Base-by-base conservation (phyloP, 1,140 invertebrate genomes). In the Trichonephila clavata region DNA sequence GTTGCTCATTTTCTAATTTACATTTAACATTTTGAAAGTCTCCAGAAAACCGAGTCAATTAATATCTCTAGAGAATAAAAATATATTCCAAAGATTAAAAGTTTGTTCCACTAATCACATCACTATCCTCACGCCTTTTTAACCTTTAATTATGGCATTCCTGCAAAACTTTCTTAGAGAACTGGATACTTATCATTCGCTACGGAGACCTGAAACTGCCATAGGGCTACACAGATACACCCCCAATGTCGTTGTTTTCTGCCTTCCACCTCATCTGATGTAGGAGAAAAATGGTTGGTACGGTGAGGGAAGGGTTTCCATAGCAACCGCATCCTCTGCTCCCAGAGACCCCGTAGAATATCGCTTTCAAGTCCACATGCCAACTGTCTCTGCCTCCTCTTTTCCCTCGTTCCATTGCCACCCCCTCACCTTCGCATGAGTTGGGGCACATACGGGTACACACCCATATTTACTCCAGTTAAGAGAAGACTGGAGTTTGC, bases 341-440 rank as follows among this genome's bases (percentile, higher is more conserved):
- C 88, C 50, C 71, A 90, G 88, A 90, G 88, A 90, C 88, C 89
- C 71, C 68, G 50, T 59, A 68, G 86, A 93, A 92, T 86, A 92
- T 93, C 92, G 92, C 92, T 93, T 93, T 93, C 92, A 93, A 88
- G 92, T 93, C 86, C 92, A 93, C 92, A 93, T 93, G 92, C 92
- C 92, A 86, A 93, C 92, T 93, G 92, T 87, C 65, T 60, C 63
- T 80, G 63, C 90, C 63, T n/a, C 39, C 18, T 63, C 43, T 60
- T 83, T 80, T 77, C 60, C 7, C 91, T 60, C 50, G 59, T 57
- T 65, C 77, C 60, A 59, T 24, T 59, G 18, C 89, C 68, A 57
- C 24, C 88, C 63, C 43, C 24, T 63, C 20, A 24, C 57, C 59
- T 57, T 57, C 50, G 65, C 18, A 77, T 27, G 57, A 91, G 68